Evolutionary conservation across 2,797 vertebrate genomes (phyloP).

Genomic region (Garrulus glandarius): DNA sequence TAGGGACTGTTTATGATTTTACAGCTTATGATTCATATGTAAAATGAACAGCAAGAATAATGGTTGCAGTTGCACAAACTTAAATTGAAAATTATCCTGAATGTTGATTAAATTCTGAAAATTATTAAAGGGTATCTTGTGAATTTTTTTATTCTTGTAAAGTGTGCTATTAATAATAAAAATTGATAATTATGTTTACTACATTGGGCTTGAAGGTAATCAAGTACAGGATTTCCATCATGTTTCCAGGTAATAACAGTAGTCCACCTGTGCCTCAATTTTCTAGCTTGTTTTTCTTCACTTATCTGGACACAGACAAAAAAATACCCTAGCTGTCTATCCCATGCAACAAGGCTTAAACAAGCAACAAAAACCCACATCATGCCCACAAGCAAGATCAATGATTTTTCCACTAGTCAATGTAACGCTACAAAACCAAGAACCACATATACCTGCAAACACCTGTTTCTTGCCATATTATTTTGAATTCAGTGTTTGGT

Average conservation of each 20-base stretch:
- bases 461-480: neutral
- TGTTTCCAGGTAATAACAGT: neutral
- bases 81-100: neutral
- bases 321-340: neutral
- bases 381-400: neutral
- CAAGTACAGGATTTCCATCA: neutral
- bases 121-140: neutral
- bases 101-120: slow-evolving; percentile 11
- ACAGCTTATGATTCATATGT: neutral
- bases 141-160: neutral
- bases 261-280: neutral
- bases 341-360: neutral
- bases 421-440: neutral
- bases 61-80: neutral
- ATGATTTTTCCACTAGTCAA: neutral
- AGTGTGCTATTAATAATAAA: neutral
- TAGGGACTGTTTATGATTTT: neutral
- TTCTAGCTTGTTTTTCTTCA: neutral
- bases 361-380: neutral
- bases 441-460: neutral
- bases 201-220: neutral
- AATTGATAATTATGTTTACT: neutral
- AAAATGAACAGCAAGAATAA: neutral
- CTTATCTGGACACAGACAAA: neutral
- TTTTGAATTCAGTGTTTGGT: neutral